These are phyloP conservation scores for Aplidium turbinatum DNA, from an alignment of 23 tunicate species.

Conservation along the genomic window DNA sequence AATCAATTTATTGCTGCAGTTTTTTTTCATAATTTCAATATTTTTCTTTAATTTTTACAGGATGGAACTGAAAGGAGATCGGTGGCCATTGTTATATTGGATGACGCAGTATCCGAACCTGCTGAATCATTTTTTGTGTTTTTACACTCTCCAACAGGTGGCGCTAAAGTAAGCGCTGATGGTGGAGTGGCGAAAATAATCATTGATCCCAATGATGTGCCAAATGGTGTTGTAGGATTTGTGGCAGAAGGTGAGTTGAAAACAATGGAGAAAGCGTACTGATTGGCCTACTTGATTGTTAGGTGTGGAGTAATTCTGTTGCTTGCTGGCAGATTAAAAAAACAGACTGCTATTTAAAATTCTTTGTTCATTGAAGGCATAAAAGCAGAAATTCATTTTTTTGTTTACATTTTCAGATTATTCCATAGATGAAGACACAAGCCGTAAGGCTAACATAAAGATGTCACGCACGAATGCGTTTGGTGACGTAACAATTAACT, in stretches of 20 bases:
- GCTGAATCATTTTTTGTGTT: constrained; percentile 56
- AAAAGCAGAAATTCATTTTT: too few species aligned
- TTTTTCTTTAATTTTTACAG: constrained; percentile 27
- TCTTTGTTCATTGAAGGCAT: too few species aligned
- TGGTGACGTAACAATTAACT: constrained; percentile 63
- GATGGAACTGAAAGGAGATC: constrained; percentile 36
- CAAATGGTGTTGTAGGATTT: constrained; percentile 73
- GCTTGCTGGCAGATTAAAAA: too few species aligned
- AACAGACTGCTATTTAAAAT: too few species aligned
- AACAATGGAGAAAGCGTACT: too few species aligned
- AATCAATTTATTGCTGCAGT: too few species aligned
- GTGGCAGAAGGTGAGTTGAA: constrained; percentile 18
- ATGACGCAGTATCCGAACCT: constrained; percentile 69
- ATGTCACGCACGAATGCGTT: constrained; percentile 58
- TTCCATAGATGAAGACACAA: neutral
- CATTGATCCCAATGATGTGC: constrained; percentile 62
- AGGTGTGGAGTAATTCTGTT: too few species aligned
- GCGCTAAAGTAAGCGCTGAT: constrained; percentile 46
- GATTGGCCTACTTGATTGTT: too few species aligned
- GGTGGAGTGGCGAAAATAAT: constrained; percentile 34
- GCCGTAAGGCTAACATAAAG: constrained; percentile 10
- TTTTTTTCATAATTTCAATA: neutral
- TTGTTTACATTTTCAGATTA: constrained; percentile 8
- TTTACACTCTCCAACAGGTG: constrained; percentile 78
- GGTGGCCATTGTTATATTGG: constrained; percentile 63